Evolutionary conservation across 2,888 invertebrate species (phyloP), one percentile per base, ranked within the genome.

Genomic region (Trypoxylon attenuatum): DNA sequence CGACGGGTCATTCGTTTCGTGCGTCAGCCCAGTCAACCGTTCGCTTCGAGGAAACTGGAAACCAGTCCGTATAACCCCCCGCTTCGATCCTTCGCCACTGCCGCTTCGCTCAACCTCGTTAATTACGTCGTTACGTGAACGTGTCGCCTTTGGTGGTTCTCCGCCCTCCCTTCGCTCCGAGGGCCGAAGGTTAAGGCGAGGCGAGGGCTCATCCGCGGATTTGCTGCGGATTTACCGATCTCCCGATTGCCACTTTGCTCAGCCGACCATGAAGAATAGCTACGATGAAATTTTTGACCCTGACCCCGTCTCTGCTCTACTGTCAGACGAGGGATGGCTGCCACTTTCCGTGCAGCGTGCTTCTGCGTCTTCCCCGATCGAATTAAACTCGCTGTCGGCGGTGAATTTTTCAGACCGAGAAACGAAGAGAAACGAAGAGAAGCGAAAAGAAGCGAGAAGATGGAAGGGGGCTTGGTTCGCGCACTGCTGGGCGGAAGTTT

Each of bases 1-100:
- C 76, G 69, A 69, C 61, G 69, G 49, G 72, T 76, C 74, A 78
- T 82, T 81, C 76, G 73, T 79, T 77, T 76, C 56, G 51, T 47
- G 63, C 66, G 62, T 39, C 59, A 47, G 53, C 16, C 57, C 38
- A 54, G 66, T 56, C 57, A 41, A 25, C 53, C 25, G 8, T n/a
- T n/a, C n/a, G n/a, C 45, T 56, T 23, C 60, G 55, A 55, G 59
- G 52, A 55, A 62, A 63, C 64, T 50, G 56, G 33, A 49, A 41
- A 62, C 56, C 22, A 10, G 27, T 23, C 54, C 42, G 41, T 42
- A 54, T 54, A 61, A 67, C 16, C 53, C 10, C 42, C 39, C 29
- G 43, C 18, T 19, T 25, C 27, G 50, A 6, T 41, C 54, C 16
- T 41, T 41, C 41, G 39, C 19, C 41, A 10, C 25, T 10, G 18